These are phyloP conservation scores for Pyrrhosoma nymphula DNA, from an alignment of 2,888 invertebrate genomes.

Conservation along the genomic window DNA sequence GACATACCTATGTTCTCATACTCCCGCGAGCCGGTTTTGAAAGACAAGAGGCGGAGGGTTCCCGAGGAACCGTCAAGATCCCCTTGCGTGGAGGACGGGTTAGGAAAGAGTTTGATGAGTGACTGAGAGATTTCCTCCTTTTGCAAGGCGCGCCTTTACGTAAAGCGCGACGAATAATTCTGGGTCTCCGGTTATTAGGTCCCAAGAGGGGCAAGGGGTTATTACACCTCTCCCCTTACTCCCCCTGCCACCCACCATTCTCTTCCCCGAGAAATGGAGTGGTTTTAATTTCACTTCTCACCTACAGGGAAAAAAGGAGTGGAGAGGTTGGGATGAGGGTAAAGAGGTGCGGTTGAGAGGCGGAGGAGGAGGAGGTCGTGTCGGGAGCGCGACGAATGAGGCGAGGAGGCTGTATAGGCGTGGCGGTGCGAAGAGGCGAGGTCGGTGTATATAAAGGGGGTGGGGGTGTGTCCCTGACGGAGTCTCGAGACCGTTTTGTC, in stretches of 20 bases:
- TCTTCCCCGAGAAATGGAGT: slow-evolving; percentile 36
- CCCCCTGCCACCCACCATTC: background rate
- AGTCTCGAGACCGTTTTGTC: background rate
- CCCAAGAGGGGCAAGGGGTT: slow-evolving; percentile 19
- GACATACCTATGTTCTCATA: no score
- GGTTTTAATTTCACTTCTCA: slow-evolving; percentile 56
- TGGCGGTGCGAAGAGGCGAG: background rate
- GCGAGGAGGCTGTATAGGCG: background rate
- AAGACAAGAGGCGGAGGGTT: background rate
- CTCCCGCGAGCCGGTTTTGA: no score
- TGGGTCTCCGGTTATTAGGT: slow-evolving; percentile 45
- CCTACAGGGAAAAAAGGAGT: background rate
- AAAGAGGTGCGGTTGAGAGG: background rate
- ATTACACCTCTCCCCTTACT: background rate
- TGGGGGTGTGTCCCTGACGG: background rate
- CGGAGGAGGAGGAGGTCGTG: no score
- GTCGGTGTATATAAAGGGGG: background rate
- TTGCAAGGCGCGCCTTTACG: background rate
- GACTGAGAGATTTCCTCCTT: background rate
- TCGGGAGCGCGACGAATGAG: background rate
- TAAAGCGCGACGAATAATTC: slow-evolving; percentile 44
- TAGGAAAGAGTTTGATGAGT: background rate
- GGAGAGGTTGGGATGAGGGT: background rate
- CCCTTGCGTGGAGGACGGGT: background rate
- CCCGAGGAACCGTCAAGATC: background rate